Conservation (phyloP, 1,140 invertebrate species). For the Drosophila arizonae region DNA sequence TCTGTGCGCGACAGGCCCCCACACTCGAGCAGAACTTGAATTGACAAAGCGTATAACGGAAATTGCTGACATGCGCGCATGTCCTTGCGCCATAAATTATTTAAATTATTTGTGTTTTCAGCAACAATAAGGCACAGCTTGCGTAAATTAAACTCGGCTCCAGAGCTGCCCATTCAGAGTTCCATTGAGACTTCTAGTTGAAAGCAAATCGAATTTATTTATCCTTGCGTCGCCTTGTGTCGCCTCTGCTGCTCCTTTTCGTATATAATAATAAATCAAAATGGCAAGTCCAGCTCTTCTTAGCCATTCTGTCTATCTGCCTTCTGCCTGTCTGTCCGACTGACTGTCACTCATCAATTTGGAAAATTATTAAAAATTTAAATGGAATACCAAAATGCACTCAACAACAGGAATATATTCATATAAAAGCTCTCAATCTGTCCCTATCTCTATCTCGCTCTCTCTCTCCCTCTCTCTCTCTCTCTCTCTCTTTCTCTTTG, state of each 20-base stretch:
- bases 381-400: conserved; percentile 79
- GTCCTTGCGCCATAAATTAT: conserved; percentile 61
- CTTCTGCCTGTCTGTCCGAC: conserved; percentile 5
- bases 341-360: conserved; percentile 75
- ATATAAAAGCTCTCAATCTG: conserved; percentile 25
- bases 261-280: conserved; percentile 61
- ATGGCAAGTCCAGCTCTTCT: conserved; percentile 43
- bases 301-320: neutral
- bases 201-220: conserved; percentile 32
- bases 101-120: conserved; percentile 63
- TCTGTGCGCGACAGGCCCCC: conserved; percentile 31
- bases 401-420: conserved; percentile 51
- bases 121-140: conserved; percentile 22
- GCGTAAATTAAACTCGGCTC: conserved; percentile 25
- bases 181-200: conserved; percentile 6
- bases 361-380: conserved; percentile 81
- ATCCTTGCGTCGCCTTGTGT: neutral
- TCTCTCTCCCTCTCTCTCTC: neutral
- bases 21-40: conserved; percentile 30
- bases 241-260: no score
- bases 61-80: conserved; percentile 39
- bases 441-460: neutral
- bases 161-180: conserved; percentile 2
- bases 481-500: neutral
- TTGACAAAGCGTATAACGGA: conserved; percentile 55